Conservation (phyloP, 2,888 invertebrate genomes). For the Sphaerophoria rueppellii region DNA sequence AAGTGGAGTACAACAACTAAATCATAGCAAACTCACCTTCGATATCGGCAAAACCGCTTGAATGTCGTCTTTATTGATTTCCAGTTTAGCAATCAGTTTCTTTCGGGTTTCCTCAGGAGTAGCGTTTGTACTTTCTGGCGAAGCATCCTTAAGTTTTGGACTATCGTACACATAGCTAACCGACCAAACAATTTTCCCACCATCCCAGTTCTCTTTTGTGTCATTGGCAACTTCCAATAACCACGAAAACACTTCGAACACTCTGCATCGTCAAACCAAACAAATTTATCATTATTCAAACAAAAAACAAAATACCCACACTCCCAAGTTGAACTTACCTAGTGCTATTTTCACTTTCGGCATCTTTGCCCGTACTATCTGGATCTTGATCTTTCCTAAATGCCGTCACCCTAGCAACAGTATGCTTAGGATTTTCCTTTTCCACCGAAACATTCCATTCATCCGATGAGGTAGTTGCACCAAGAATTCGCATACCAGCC, state of each 20-base stretch:
- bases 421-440: conserved; percentile 90
- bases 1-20: too few relatives aligned
- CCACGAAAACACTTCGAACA: conserved; percentile 95
- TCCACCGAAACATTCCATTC: conserved; percentile 95
- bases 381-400: conserved; percentile 85
- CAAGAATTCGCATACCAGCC: conserved; percentile 92
- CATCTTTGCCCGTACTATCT: conserved; percentile 74
- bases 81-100: conserved; percentile 91
- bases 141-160: conserved; percentile 80
- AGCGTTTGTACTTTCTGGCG: conserved; percentile 76
- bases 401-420: conserved; percentile 94
- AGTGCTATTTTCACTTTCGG: conserved; percentile 65
- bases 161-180: conserved; percentile 88
- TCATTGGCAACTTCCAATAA: conserved; percentile 93
- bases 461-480: conserved; percentile 89
- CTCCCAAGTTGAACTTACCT: conserved; percentile 27
- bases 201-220: conserved; percentile 89
- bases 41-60: conserved; percentile 96
- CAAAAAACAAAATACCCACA: not conserved
- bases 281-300: not conserved
- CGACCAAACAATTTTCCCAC: conserved; percentile 94
- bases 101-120: conserved; percentile 82
- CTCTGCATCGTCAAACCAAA: conserved; percentile 76
- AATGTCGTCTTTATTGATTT: conserved; percentile 96
- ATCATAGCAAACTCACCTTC: conserved; percentile 85